Evolutionary conservation across 2,888 invertebrate species (phyloP).

Genomic region (Aphodius sticticus): DNA sequence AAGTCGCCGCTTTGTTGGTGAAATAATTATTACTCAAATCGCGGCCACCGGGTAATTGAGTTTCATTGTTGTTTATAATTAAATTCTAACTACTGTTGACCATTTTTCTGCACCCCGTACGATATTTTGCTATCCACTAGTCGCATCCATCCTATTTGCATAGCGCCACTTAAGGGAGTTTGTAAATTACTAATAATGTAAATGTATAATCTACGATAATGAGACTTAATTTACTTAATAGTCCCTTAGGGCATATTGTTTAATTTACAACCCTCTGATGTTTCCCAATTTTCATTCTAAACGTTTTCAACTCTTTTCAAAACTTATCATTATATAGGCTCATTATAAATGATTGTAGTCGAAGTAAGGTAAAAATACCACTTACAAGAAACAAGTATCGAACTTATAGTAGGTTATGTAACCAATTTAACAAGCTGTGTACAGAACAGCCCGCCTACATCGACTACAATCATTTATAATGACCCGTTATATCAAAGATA

Average conservation of each 20-base stretch:
- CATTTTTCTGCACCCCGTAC: neutral
- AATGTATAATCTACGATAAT: neutral
- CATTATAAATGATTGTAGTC: too few species aligned
- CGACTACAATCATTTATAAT: neutral
- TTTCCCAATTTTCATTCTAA: too few species aligned
- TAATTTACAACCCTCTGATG: neutral
- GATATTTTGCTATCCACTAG: neutral
- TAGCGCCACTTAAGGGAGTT: neutral
- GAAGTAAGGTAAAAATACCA: too few species aligned
- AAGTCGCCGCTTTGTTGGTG: constrained; percentile 15
- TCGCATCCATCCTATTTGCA: neutral
- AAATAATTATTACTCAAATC: constrained; percentile 26
- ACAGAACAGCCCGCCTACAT: too few species aligned
- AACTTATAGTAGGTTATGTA: too few species aligned
- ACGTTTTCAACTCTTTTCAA: too few species aligned
- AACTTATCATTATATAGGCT: too few species aligned
- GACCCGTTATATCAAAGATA: neutral
- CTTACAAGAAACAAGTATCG: too few species aligned
- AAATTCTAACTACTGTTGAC: neutral
- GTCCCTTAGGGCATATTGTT: too few species aligned
- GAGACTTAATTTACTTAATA: neutral
- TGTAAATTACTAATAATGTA: neutral
- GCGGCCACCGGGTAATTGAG: constrained; percentile 17
- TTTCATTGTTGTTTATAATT: constrained; percentile 15
- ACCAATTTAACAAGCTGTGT: too few species aligned